Conservation (phyloP, 1,140 invertebrate genomes). For the Pollicipes pollicipes region DNA sequence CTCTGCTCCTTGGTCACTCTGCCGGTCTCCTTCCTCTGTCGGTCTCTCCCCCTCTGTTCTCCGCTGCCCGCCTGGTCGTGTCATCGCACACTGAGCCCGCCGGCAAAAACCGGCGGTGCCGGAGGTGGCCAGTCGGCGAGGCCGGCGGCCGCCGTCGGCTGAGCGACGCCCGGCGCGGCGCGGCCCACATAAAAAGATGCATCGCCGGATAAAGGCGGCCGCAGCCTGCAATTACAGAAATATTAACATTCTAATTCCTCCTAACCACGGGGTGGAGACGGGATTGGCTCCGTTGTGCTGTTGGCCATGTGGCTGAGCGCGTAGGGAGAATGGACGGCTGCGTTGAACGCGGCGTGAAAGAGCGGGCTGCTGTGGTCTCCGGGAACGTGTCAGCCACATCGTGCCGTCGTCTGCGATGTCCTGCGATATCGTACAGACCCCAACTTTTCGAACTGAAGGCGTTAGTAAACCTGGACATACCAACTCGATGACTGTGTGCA, state of each 20-base stretch:
- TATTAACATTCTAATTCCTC: conserved; percentile 1
- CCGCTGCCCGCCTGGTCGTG: not conserved
- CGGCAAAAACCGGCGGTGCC: not conserved
- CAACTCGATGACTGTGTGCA: too few species aligned
- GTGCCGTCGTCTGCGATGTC: too few species aligned
- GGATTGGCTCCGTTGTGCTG: not conserved
- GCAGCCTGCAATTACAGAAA: not conserved
- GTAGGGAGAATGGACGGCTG: not conserved
- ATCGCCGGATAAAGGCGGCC: not conserved
- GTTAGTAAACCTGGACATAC: too few species aligned
- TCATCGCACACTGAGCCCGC: not conserved
- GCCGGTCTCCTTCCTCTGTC: not conserved
- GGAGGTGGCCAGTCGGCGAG: too few species aligned
- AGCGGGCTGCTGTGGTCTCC: too few species aligned
- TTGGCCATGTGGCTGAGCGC: not conserved
- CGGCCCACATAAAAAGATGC: not conserved
- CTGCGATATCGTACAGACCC: too few species aligned
- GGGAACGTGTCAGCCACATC: too few species aligned
- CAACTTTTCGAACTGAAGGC: too few species aligned
- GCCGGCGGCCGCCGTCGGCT: too few species aligned
- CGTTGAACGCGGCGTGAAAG: too few species aligned
- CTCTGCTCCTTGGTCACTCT: too few species aligned
- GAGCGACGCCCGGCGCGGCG: too few species aligned
- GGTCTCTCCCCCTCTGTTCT: not conserved
- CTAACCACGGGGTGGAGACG: not conserved